phyloP scores from a whole-genome alignment of 1,140 invertebrate genomes.

The Philopotamus ludificatus region DNA sequence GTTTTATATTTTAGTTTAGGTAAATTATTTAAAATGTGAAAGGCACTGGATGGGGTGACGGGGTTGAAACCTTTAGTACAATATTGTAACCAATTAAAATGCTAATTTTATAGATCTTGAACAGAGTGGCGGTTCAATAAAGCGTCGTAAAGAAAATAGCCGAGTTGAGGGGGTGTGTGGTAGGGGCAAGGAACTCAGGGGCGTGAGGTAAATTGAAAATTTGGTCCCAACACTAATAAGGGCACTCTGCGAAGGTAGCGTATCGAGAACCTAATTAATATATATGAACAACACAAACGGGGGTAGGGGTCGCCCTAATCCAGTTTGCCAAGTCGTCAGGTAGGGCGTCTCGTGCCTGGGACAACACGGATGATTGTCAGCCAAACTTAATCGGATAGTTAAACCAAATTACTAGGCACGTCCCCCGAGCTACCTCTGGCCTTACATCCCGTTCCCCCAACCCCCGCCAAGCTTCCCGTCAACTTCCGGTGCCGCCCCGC shows the following conservation, averaged over 20 bases:
- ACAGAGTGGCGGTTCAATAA: background rate
- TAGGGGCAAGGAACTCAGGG: too few species aligned
- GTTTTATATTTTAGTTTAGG: too few species aligned
- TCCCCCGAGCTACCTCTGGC: background rate
- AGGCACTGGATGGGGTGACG: too few species aligned
- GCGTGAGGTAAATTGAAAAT: background rate
- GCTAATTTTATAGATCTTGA: too few species aligned
- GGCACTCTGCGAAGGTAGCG: background rate
- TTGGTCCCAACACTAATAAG: background rate
- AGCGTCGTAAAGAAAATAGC: background rate
- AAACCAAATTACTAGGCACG: background rate
- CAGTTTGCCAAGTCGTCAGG: background rate
- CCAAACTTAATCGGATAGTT: background rate
- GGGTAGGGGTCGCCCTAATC: background rate
- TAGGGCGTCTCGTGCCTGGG: background rate
- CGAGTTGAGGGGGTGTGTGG: too few species aligned
- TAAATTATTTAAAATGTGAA: too few species aligned
- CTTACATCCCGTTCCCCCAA: too few species aligned
- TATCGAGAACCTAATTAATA: background rate
- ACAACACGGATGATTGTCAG: background rate
- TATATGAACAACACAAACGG: background rate
- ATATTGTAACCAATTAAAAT: background rate
- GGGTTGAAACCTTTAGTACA: background rate
- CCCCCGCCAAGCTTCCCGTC: too few species aligned
- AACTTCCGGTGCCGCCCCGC: too few species aligned